Base-by-base conservation (phyloP, 2,888 invertebrate species). In the Alloplasta piceator region DNA sequence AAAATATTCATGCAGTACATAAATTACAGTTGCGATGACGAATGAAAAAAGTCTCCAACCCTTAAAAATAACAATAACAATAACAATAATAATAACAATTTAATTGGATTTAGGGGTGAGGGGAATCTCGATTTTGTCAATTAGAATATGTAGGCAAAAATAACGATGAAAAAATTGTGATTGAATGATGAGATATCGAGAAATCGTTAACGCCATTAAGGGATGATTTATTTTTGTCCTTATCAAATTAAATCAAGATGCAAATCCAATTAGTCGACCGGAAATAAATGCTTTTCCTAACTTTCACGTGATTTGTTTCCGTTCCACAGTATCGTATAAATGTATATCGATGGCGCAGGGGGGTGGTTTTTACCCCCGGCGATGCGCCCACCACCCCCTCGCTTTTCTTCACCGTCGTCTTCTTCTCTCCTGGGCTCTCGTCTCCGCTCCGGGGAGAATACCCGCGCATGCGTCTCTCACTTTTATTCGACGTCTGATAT, bases 391-490 rank as follows among this genome's bases (percentile, higher is more conserved):
- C 46, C 68, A 38, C 41, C 46, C 43, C 63, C 36, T 41, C 55
- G 63, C 12, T 77, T 64, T 71, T 52, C 60, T 64, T 48, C 58
- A 36, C 9, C 38, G 43, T 43, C 71, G n/a, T 56, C 55, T 64
- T 71, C 58, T 66, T 77, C 64, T 64, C 58, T 26, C 50, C 52
- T 41, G 26, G 38, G 36, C 10, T 46, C 39, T 60, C 63, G 12
- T 74, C 55, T 75, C 70, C 46, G 16, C 26, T 5, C 55, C 5
- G 64, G 58, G 64, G 26, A 26, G 26, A 50, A 41, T 58, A 58
- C 50, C 50, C 48, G 80, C 83, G 83, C 78, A 39, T 83, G 82
- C 82, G 83, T 26, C 26, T 26, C 26, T 26, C 26, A 26, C 26
- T 26, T 26, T 26, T 26, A 26, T 26, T 26, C 26, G 26, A 26